Percentiles rank a stretch among this genome's conserved stretches.
phyloP scores from a whole-genome alignment of 2,113 vertebrate species.

The Rhodinocichla rosea region DNA sequence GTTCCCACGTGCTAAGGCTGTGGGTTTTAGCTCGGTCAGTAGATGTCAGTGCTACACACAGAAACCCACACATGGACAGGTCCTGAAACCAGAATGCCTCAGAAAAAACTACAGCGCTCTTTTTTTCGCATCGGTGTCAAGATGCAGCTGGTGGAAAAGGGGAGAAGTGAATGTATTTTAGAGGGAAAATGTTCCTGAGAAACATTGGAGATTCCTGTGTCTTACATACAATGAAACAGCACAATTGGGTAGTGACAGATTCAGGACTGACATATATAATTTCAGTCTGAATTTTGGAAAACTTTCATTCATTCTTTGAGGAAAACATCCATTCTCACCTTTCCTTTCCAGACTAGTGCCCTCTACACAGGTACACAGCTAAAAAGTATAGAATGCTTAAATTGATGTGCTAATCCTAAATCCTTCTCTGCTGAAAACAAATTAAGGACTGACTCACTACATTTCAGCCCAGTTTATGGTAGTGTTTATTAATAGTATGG shows the following conservation, averaged over 20 bases:
- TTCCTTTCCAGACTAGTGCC: not conserved
- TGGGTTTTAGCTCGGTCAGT: not conserved
- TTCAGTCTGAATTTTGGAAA: not conserved
- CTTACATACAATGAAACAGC: not conserved
- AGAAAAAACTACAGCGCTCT: not conserved
- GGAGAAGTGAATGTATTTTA: not conserved
- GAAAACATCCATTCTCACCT: not conserved
- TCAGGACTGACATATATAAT: not conserved
- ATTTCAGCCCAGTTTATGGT: not conserved
- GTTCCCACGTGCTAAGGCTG: not conserved
- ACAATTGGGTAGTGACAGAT: not conserved
- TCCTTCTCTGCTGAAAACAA: not conserved
- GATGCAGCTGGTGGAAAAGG: not conserved
- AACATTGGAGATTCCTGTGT: not conserved
- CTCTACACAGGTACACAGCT: not conserved
- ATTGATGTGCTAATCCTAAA: not conserved
- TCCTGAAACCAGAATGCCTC: not conserved
- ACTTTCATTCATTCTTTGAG: not conserved
- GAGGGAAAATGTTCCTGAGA: not conserved
- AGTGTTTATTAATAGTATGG: not conserved
- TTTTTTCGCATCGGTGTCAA: not conserved
- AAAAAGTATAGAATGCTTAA: not conserved
- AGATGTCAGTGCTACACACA: not conserved
- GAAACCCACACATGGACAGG: not conserved
- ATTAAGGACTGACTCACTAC: not conserved